Evolutionary conservation across 2,888 invertebrate species (phyloP).

Genomic region (Agonopterix arenella): DNA sequence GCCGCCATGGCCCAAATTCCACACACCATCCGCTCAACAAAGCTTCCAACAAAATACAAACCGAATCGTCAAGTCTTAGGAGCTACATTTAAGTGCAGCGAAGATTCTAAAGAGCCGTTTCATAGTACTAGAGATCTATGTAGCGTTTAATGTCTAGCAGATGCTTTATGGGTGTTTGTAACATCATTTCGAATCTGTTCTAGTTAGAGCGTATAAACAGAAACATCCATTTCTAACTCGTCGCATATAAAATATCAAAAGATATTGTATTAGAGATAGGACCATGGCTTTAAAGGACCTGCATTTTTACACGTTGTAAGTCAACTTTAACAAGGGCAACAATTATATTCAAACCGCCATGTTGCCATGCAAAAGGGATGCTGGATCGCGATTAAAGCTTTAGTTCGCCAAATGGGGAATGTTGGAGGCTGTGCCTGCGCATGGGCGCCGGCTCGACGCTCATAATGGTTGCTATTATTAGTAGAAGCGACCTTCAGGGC

Average conservation of each 20-base stretch:
- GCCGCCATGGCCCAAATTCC: slow-evolving; percentile 56
- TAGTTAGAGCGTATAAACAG: not conserved
- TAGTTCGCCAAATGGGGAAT: not conserved
- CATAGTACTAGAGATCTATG: slow-evolving; percentile 40
- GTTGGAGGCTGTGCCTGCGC: slow-evolving; percentile 9
- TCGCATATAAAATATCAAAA: no score
- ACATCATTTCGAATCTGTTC: slow-evolving; percentile 23
- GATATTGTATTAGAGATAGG: no score
- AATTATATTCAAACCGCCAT: slow-evolving; percentile 13
- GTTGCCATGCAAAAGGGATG: slow-evolving; percentile 27
- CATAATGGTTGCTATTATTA: slow-evolving; percentile 48
- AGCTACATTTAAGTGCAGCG: slow-evolving; percentile 25
- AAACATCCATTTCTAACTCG: no score
- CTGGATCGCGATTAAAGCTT: slow-evolving; percentile 22
- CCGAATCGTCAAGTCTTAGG: slow-evolving; percentile 25
- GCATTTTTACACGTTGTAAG: not conserved
- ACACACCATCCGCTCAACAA: slow-evolving; percentile 52
- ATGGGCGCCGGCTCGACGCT: slow-evolving; percentile 26
- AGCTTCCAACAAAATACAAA: slow-evolving; percentile 33
- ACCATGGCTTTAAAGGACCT: no score
- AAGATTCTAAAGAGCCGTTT: slow-evolving; percentile 42
- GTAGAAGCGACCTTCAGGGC: slow-evolving; percentile 57
- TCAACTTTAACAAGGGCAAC: slow-evolving; percentile 13
- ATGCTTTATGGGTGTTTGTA: slow-evolving; percentile 37
- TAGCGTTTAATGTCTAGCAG: slow-evolving; percentile 48